Evolutionary conservation across 2,797 vertebrate species (phyloP).

Genomic region (Sciurus vulgaris): DNA sequence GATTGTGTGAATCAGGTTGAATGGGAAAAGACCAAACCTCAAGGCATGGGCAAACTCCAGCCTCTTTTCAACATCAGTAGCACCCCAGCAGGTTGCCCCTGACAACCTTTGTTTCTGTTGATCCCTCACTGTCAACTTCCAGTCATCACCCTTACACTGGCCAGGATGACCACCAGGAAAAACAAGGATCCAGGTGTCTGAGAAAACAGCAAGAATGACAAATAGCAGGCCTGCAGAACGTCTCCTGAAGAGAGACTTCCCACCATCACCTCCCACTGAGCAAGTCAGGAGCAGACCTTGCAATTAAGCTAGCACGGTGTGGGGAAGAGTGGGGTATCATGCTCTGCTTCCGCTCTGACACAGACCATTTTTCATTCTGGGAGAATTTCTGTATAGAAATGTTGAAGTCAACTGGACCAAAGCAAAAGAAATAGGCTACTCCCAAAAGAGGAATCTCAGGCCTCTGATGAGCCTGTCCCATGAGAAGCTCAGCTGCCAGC

Average conservation of each 20-base stretch:
- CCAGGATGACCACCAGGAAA: not conserved
- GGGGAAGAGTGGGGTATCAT: fast-evolving
- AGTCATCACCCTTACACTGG: not conserved
- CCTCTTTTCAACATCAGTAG: not conserved
- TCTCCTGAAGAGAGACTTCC: not conserved
- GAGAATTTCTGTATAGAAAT: not conserved
- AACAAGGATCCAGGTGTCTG: not conserved
- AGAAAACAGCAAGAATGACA: not conserved
- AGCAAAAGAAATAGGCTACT: not conserved
- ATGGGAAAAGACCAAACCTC: not conserved
- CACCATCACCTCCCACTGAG: too few species aligned
- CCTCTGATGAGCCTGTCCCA: not conserved
- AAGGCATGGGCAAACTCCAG: not conserved
- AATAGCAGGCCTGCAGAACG: not conserved
- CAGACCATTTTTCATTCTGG: not conserved
- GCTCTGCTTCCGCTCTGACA: not conserved
- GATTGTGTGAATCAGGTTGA: not conserved
- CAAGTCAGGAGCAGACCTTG: not conserved
- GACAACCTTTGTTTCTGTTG: not conserved
- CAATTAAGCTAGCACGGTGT: not conserved
- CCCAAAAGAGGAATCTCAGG: not conserved
- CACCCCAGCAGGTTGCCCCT: not conserved
- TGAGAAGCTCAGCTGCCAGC: not conserved
- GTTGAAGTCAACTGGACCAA: not conserved
- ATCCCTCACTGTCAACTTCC: not conserved